Evolutionary conservation across 2,113 vertebrate genomes (phyloP), one percentile per base, ranked within the genome.

Genomic region (Brachyistius frenatus): DNA sequence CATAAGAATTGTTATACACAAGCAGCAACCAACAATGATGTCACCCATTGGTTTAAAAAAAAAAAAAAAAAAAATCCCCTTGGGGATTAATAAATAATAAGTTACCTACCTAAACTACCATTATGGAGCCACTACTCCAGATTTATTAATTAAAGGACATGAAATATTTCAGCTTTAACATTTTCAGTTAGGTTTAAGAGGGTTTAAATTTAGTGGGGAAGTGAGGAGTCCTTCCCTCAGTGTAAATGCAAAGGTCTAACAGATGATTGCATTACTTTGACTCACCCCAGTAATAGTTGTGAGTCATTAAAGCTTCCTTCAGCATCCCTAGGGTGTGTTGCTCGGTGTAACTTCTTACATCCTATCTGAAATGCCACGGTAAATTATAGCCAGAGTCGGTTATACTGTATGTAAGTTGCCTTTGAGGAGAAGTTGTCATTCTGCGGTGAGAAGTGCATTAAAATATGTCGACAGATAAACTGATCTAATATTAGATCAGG

Each of bases 401-500:
- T 23, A 23, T 23, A 23, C 23, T 23, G 23, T 23, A 23, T 23
- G 23, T n/a, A 46, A 35, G 53, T 37, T 53, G 46, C 0, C 32
- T 15, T 13, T 13, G 11, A 57, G 7, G 54, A 68, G 5, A 47
- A 39, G 35, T 15, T 44, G 57, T 63, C 35, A 32, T 57, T 57
- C 32, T 36, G 15, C 0, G 1, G 54, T 13, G 50, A 36, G 44
- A 61, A 69, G 67, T 53, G 14, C 41, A 23, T 53, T 66, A 35
- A 52, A 80, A 55, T 37, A 31, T 64, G 63, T 72, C 58, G 60
- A 78, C 69, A 39, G 70, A 75, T 64, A 76, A 70, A 66, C 66
- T 47, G 11, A 73, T 75, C 46, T 50, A 57, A 66, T 68, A 85
- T 92, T 78, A 83, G 66, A 88, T 90, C 82, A 79, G 56, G 69